Conservation (phyloP, 1,140 invertebrate species). For the Stegodyphus dumicola region DNA sequence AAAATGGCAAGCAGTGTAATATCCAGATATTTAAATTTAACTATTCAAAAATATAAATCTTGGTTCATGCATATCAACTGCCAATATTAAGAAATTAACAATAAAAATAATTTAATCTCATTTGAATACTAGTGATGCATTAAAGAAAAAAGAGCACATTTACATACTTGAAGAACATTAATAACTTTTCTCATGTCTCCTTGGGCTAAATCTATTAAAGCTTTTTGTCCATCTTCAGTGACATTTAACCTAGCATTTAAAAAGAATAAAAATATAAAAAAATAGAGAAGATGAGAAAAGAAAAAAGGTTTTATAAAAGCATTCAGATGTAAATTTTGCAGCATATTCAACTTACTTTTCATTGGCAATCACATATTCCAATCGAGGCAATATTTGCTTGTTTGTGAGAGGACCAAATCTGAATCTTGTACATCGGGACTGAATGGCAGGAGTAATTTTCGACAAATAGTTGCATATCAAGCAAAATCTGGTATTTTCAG, state of each 20-base stretch:
- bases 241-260: slow-evolving; percentile 78
- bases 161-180: slow-evolving; percentile 82
- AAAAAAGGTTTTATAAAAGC: background rate
- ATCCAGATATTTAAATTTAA: too few species aligned
- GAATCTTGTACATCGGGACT: slow-evolving; percentile 97
- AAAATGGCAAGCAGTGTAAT: too few species aligned
- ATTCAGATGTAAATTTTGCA: background rate
- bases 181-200: slow-evolving; percentile 99
- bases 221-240: slow-evolving; percentile 90
- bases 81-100: too few species aligned
- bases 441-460: slow-evolving; percentile 98
- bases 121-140: too few species aligned
- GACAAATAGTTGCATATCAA: slow-evolving; percentile 99
- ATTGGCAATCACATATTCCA: slow-evolving; percentile 84
- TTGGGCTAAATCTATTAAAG: slow-evolving; percentile 86
- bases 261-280: slow-evolving; percentile 11
- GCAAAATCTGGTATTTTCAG: slow-evolving; percentile 97
- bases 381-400: slow-evolving; percentile 89
- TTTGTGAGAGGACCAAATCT: slow-evolving; percentile 90
- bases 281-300: background rate
- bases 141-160: background rate
- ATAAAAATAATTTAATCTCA: too few species aligned
- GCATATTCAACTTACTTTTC: slow-evolving; percentile 75
- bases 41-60: too few species aligned
- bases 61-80: too few species aligned